These are phyloP conservation scores for Drosophila littoralis DNA, from an alignment of 1,140 invertebrate species.

Conservation along the genomic window DNA sequence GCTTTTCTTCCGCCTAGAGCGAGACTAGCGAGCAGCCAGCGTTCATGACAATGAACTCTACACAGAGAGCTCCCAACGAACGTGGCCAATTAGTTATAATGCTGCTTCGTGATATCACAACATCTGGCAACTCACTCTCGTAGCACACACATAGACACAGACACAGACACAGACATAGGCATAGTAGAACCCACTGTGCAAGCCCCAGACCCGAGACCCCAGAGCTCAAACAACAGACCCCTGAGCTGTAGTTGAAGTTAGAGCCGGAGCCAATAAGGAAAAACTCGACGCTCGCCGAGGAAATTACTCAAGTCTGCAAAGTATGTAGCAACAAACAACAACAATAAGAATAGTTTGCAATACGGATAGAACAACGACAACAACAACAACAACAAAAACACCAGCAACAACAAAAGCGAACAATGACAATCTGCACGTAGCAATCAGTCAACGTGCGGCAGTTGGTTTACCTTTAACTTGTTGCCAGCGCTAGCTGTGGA, in stretches of 20 bases:
- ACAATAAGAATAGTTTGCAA: conserved; percentile 43
- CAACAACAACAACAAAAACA: conserved; percentile 32
- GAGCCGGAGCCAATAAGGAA: conserved; percentile 68
- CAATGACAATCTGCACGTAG: conserved; percentile 82
- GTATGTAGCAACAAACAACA: conserved; percentile 73
- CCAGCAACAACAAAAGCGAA: conserved; percentile 62
- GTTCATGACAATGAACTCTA: conserved; percentile 77
- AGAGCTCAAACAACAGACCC: conserved; percentile 43
- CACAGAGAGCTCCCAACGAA: conserved; percentile 63
- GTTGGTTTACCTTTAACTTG: conserved; percentile 81
- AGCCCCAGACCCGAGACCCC: conserved; percentile 44
- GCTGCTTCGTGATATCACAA: conserved; percentile 82
- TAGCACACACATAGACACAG: conserved; percentile 38
- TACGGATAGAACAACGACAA: conserved; percentile 53
- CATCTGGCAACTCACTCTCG: conserved; percentile 81
- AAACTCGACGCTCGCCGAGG: conserved; percentile 75
- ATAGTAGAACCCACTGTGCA: conserved; percentile 20
- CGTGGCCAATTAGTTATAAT: conserved; percentile 82
- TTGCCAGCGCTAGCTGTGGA: conserved; percentile 58
- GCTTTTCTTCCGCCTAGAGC: conserved; percentile 63
- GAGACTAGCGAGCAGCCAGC: conserved; percentile 41
- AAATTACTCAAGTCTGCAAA: conserved; percentile 82
- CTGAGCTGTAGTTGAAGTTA: conserved; percentile 53
- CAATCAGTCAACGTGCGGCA: conserved; percentile 82
- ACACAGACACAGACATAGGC: conserved; percentile 7